Evolutionary conservation across 2,888 invertebrate species (phyloP).

Genomic region (Thereva unica): DNA sequence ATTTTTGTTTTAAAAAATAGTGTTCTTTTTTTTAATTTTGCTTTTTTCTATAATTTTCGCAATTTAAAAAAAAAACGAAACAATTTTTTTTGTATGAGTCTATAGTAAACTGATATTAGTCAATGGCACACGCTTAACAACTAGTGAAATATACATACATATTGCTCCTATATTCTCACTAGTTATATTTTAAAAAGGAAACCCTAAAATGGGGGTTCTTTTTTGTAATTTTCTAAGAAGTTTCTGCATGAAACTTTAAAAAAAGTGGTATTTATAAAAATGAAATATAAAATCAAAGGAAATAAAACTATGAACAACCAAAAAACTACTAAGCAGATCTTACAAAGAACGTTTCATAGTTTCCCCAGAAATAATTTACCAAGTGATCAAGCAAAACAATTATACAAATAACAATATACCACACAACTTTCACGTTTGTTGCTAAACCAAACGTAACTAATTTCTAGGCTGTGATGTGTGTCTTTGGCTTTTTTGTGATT

Average conservation of each 20-base stretch:
- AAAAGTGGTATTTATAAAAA: conserved; percentile 3
- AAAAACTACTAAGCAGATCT: too few species aligned
- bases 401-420: background rate
- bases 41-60: conserved; percentile 22
- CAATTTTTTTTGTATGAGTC: conserved; percentile 20
- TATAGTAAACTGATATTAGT: conserved; percentile 11
- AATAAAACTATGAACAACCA: background rate
- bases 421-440: conserved; percentile 9
- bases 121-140: conserved; percentile 19
- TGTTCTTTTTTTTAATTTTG: background rate
- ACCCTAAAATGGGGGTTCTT: background rate
- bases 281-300: background rate
- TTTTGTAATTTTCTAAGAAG: conserved; percentile 18
- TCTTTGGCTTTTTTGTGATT: conserved; percentile 12
- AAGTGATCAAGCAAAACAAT: background rate
- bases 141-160: background rate
- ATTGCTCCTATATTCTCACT: conserved; percentile 6
- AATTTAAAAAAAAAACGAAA: conserved; percentile 12
- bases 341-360: too few species aligned
- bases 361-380: background rate
- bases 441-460: conserved; percentile 13
- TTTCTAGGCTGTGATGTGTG: conserved; percentile 32
- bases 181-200: conserved; percentile 13
- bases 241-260: background rate
- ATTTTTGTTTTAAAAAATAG: background rate